Evolutionary conservation across 2,113 vertebrate species (phyloP).

Genomic region (Anguilla japonica): DNA sequence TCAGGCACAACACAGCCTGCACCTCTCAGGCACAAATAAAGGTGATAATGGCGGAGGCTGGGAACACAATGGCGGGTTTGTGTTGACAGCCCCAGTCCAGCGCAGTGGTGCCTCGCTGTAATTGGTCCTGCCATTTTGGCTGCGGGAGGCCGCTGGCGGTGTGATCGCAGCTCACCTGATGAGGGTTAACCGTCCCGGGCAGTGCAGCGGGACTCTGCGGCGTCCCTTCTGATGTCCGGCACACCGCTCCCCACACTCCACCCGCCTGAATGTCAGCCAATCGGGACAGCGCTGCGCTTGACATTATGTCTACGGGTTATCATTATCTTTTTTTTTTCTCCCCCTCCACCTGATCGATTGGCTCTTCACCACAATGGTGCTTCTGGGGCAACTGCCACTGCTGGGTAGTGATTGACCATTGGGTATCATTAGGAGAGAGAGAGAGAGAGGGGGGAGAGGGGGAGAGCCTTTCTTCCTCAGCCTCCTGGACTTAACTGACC

Average conservation of each 20-base stretch:
- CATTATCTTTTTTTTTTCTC: conserved; percentile 80
- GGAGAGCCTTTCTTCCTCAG: conserved; percentile 75
- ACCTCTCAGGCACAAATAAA: no score
- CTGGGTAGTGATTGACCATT: conserved; percentile 88
- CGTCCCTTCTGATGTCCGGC: conserved; percentile 69
- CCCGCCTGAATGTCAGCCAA: conserved; percentile 78
- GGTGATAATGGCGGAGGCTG: background rate
- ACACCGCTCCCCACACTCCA: conserved; percentile 52
- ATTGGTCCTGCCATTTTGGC: conserved; percentile 47
- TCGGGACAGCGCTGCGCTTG: conserved; percentile 74
- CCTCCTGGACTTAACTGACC: conserved; percentile 88
- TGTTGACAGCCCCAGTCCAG: conserved; percentile 57
- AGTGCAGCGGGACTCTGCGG: conserved; percentile 48
- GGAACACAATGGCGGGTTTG: conserved; percentile 50
- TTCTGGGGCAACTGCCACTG: conserved; percentile 84
- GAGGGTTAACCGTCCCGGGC: conserved; percentile 66
- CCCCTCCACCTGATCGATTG: conserved; percentile 79
- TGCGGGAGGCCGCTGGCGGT: conserved; percentile 55
- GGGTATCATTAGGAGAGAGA: conserved; percentile 86
- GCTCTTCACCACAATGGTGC: conserved; percentile 80
- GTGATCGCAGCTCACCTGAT: conserved; percentile 68
- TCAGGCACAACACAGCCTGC: no score
- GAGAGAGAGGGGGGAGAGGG: conserved; percentile 64
- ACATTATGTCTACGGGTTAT: conserved; percentile 93
- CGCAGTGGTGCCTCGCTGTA: conserved; percentile 39